Conservation (phyloP, 2,797 vertebrate genomes). For the Chromis chromis region DNA sequence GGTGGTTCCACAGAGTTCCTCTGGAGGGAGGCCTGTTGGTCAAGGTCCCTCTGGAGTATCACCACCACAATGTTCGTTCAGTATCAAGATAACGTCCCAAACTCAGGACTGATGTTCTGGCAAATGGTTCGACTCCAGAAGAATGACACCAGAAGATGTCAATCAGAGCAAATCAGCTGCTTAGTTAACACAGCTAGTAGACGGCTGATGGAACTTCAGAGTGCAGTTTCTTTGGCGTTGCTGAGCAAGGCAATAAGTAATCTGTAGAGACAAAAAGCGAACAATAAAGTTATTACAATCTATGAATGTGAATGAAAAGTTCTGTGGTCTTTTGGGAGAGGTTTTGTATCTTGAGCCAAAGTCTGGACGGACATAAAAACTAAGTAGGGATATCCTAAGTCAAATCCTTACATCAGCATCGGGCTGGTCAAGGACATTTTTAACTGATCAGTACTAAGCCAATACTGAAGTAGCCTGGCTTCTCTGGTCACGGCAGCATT, state of each 20-base stretch:
- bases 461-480: no score
- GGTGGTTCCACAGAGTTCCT: constrained; percentile 44
- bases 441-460: no score
- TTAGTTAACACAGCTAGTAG: not conserved
- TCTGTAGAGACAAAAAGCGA: constrained; percentile 50
- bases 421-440: no score
- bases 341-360: no score
- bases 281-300: not conserved
- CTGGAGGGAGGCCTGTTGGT: constrained; percentile 44
- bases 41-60: constrained; percentile 38
- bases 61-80: constrained; percentile 17
- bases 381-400: no score
- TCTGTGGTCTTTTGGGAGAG: no score
- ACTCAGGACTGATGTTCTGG: not conserved
- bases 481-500: no score
- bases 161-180: constrained; percentile 7
- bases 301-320: not conserved
- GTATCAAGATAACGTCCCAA: constrained; percentile 16
- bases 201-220: constrained; percentile 7
- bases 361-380: no score
- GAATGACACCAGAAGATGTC: constrained; percentile 11
- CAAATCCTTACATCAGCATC: no score
- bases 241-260: not conserved
- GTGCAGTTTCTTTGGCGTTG: constrained; percentile 24
- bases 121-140: constrained; percentile 3